Percentiles rank a stretch among this genome's conserved stretches.
Conservation (phyloP, 2,888 invertebrate species). For the Pyrrhopygopsis socrates region DNA sequence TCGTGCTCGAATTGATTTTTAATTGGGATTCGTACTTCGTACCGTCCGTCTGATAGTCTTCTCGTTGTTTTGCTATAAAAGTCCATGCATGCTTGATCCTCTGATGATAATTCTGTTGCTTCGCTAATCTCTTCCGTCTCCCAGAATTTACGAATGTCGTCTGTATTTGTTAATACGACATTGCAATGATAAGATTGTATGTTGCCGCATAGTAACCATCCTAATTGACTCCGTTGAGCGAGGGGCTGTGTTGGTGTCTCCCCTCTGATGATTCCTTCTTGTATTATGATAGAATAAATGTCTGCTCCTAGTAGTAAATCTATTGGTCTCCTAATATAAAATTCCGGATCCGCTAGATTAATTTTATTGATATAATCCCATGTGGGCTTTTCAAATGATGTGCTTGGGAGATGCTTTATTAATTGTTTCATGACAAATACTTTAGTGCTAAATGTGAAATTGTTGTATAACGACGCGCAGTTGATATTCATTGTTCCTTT, state of each 20-base stretch:
- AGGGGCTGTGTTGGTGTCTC: background rate
- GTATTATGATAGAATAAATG: background rate
- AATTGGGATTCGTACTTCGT: no score
- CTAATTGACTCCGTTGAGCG: conserved; percentile 40
- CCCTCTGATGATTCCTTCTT: background rate
- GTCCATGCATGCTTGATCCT: background rate
- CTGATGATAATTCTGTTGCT: no score
- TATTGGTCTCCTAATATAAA: background rate
- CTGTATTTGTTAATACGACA: conserved; percentile 14
- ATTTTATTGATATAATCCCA: background rate
- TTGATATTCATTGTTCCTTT: background rate
- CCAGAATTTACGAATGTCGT: conserved; percentile 36
- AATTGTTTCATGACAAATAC: background rate
- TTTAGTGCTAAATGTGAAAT: background rate
- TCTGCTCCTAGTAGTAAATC: background rate
- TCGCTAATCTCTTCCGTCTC: no score
- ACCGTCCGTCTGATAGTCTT: no score
- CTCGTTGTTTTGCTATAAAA: no score
- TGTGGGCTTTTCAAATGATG: background rate
- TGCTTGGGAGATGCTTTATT: background rate
- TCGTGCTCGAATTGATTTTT: no score
- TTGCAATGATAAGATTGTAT: conserved; percentile 38
- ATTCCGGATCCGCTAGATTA: background rate
- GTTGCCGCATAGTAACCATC: conserved; percentile 63
- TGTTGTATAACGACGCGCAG: background rate